These are phyloP conservation scores for Adineta ricciae DNA, from an alignment of 2,888 invertebrate species.

Conservation along the genomic window DNA sequence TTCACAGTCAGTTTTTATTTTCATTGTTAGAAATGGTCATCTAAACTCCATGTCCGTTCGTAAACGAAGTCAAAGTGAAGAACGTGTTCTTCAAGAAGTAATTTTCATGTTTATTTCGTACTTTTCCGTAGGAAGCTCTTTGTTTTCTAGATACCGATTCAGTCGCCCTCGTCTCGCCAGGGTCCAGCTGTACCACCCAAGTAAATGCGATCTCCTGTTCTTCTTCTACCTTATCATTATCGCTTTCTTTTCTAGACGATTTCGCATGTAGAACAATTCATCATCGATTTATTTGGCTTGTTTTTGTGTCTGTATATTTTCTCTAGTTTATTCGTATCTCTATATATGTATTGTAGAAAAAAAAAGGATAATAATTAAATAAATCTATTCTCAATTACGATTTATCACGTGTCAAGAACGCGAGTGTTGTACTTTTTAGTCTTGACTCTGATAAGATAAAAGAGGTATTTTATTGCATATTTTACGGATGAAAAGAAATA, in stretches of 20 bases:
- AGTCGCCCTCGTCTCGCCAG: background rate
- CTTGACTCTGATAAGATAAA: too few relatives aligned
- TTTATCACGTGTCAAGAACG: too few relatives aligned
- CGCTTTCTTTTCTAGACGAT: background rate
- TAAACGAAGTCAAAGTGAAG: conserved; percentile 9
- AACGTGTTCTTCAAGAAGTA: conserved; percentile 17
- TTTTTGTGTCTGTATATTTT: background rate
- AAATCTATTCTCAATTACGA: background rate
- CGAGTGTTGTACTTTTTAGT: too few relatives aligned
- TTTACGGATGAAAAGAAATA: too few relatives aligned
- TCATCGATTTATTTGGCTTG: background rate
- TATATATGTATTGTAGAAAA: background rate
- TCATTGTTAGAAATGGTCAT: background rate
- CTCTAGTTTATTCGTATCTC: background rate
- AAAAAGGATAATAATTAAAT: background rate
- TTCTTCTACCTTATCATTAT: background rate
- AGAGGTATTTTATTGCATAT: too few relatives aligned
- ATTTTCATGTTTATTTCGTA: background rate
- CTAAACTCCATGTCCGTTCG: background rate
- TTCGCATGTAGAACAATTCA: background rate
- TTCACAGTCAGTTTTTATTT: too few relatives aligned
- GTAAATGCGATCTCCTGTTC: background rate
- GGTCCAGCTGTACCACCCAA: conserved; percentile 12
- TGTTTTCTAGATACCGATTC: background rate
- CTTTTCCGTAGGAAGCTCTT: too few relatives aligned